Evolutionary conservation across 35 echinoderm and acorn worm genomes (phyloP).

Genomic region (Apostichopus japonicus): DNA sequence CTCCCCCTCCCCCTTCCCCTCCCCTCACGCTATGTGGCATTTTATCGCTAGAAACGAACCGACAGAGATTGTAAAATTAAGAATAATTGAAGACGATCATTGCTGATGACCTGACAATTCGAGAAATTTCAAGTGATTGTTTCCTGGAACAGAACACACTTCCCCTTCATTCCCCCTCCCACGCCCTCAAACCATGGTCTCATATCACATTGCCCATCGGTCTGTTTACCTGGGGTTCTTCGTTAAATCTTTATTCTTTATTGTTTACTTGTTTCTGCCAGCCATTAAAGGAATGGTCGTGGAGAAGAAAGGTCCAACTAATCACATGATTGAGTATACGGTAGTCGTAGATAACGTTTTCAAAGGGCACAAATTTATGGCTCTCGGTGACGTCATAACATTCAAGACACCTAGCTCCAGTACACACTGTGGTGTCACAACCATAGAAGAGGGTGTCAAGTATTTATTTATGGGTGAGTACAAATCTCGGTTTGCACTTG

Average conservation of each 20-base stretch:
- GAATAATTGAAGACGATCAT: no score
- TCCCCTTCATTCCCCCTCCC: no score
- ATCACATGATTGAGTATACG: slow-evolving; percentile 26
- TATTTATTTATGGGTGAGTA: slow-evolving; percentile 26
- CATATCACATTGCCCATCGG: no score
- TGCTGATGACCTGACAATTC: no score
- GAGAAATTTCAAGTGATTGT: no score
- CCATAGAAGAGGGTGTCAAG: background rate
- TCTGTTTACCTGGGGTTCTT: no score
- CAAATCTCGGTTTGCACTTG: background rate
- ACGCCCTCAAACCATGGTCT: no score
- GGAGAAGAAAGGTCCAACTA: background rate
- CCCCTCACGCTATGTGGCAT: no score
- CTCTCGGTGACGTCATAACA: background rate
- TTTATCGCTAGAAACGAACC: no score
- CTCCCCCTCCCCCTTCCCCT: no score
- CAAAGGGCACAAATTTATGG: background rate
- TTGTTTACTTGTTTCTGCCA: background rate
- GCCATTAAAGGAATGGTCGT: slow-evolving; percentile 21
- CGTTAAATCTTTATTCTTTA: background rate
- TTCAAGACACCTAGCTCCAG: background rate
- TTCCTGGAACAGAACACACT: no score
- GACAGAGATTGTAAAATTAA: no score
- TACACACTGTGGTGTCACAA: slow-evolving; percentile 12
- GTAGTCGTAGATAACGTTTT: slow-evolving; percentile 14